Base-by-base conservation (phyloP, 2,797 vertebrate genomes). In the Threskiornis aethiopicus region DNA sequence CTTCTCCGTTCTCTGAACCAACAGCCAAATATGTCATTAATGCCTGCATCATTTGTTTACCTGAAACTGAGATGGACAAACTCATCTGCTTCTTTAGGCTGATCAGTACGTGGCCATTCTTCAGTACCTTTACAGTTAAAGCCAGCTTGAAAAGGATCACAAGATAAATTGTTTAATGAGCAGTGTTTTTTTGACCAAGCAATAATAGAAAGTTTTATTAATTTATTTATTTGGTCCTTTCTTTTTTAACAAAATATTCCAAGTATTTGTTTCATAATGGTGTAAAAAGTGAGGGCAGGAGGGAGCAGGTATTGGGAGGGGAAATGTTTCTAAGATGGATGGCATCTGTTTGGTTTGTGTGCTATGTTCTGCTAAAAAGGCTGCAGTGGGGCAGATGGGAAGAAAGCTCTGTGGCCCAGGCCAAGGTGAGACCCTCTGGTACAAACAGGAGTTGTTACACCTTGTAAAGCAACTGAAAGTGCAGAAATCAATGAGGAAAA, bases 201-300 rank as follows among this genome's bases (percentile, higher is more conserved):
- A 65, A 17, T 11, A 39, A 21, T 1, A 5, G 14, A 51, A 86
- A 59, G 6, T 18, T 37, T 79, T 33, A 9, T 33, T 25, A 12
- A 19, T n/a, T 12, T 57, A 5, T 41, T 21, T 3, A 46, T 73
- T 31, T 10, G 4, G 4, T 13, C 4, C 10, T 28, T 66, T 46
- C n/a, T n/a, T 26, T 26, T n/a, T 65, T 6, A 58, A 22, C 8
- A 54, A 62, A 31, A 35, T 19, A 71, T 49, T 35, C 13, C 54
- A 44, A 13, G 1, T 4, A 29, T 44, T 71, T 61, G 12, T 52
- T 59, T 37, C 28, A 5, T 0, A 17, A 21, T 0, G 6, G 16
- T 21, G 1, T 22, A 42, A 82, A 73, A 70, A 39, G 5, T 2
- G 9, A 81, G 24, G 19, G 29, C 1, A 5, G 4, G 24, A 70